Evolutionary conservation across 2,797 vertebrate genomes (phyloP).

Genomic region (Thaleichthys pacificus): DNA sequence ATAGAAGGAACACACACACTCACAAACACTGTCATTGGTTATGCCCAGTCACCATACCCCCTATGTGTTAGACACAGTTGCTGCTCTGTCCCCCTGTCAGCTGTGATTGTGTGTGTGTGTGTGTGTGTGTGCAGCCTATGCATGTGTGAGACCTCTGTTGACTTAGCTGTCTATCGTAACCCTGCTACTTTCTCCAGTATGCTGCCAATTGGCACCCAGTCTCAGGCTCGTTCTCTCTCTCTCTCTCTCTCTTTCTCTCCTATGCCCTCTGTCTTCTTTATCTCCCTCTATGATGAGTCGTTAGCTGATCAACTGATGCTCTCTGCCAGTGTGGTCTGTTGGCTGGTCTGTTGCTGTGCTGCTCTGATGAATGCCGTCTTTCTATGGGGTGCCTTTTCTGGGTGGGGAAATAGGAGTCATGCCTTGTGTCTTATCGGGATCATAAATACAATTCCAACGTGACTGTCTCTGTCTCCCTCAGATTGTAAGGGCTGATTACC

Average conservation of each 20-base stretch:
- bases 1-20: not conserved
- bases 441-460: no score
- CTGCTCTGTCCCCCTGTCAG: conserved; percentile 61
- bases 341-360: no score
- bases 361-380: no score
- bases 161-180: conserved; percentile 65
- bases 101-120: conserved; percentile 42
- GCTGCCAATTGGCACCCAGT: conserved; percentile 55
- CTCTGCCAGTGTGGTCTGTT: no score
- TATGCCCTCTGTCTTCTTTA: not conserved
- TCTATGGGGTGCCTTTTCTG: no score
- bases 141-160: conserved; percentile 61
- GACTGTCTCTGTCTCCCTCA: no score
- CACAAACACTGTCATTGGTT: not conserved
- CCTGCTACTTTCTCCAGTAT: conserved; percentile 66
- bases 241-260: not conserved
- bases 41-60: conserved; percentile 6
- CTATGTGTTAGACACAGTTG: conserved; percentile 55
- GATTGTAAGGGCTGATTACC: no score
- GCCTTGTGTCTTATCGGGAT: no score
- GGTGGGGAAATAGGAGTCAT: no score
- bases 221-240: conserved; percentile 9
- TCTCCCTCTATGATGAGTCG: not conserved
- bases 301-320: no score
- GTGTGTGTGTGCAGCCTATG: conserved; percentile 23